Evolutionary conservation across 2,113 vertebrate genomes (phyloP).

Genomic region (Glaucomys volans): DNA sequence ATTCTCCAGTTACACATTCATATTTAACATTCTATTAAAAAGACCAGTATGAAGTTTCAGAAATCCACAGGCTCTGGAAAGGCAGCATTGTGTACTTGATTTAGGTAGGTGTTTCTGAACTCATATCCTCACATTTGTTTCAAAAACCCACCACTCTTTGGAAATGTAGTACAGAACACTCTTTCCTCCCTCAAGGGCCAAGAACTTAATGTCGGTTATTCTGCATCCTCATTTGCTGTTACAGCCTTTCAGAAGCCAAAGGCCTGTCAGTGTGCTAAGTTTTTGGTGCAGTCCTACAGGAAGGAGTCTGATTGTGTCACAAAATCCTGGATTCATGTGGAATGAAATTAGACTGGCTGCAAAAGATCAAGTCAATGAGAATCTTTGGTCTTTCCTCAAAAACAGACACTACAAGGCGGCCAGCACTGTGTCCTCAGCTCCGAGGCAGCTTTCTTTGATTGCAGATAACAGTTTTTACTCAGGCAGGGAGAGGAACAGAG

Average conservation of each 20-base stretch:
- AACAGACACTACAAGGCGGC: conserved; percentile 31
- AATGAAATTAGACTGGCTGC: conserved; percentile 67
- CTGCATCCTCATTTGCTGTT: conserved; percentile 21
- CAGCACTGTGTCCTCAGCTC: conserved; percentile 65
- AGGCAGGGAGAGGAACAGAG: conserved; percentile 71
- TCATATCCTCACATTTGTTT: neutral
- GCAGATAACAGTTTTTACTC: conserved; percentile 68
- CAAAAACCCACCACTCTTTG: conserved; percentile 21
- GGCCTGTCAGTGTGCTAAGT: neutral
- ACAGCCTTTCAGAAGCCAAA: conserved; percentile 58
- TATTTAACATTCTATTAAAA: conserved; percentile 15
- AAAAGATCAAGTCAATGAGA: conserved; percentile 51
- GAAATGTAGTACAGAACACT: neutral
- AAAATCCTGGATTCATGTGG: neutral
- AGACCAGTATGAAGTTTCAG: neutral
- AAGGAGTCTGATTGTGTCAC: neutral
- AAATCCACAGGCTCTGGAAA: neutral
- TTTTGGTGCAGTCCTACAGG: conserved; percentile 21
- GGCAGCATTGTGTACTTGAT: neutral
- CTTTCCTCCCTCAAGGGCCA: conserved; percentile 55
- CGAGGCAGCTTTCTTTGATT: conserved; percentile 50
- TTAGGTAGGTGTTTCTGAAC: neutral
- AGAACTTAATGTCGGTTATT: conserved; percentile 53
- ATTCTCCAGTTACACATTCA: neutral
- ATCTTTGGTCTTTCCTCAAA: conserved; percentile 29